phyloP scores from a whole-genome alignment of 2,888 invertebrate genomes.

The Drosophila mulleri region DNA sequence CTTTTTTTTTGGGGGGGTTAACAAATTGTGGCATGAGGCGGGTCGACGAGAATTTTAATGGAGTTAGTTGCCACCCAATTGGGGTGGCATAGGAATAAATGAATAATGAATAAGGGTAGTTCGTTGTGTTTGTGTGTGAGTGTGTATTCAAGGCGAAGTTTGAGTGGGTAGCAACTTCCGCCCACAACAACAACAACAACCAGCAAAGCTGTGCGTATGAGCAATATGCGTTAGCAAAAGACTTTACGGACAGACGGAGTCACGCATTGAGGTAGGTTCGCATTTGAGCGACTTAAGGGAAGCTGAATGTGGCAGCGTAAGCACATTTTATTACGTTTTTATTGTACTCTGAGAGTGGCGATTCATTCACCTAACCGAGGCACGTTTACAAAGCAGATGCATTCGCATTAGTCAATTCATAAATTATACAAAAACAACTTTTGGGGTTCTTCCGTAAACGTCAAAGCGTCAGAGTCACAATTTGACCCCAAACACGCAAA shows the following conservation, averaged over 20 bases:
- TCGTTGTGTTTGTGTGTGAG: neutral
- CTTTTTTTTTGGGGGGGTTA: slow-evolving; percentile 36
- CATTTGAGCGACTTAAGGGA: neutral
- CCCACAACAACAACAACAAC: slow-evolving; percentile 2
- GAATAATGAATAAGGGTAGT: slow-evolving; percentile 20
- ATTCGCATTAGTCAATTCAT: slow-evolving; percentile 30
- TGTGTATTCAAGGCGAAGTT: slow-evolving; percentile 21
- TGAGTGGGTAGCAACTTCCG: slow-evolving; percentile 36
- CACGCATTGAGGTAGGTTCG: slow-evolving; percentile 72
- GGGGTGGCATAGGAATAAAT: slow-evolving; percentile 35
- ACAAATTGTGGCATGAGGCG: slow-evolving; percentile 59
- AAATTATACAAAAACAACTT: slow-evolving; percentile 9
- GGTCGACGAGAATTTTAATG: slow-evolving; percentile 33
- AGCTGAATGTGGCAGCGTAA: neutral
- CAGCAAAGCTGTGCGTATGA: slow-evolving; percentile 51
- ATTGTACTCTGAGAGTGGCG: neutral
- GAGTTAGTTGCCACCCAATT: slow-evolving; percentile 23
- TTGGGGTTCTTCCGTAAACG: slow-evolving; percentile 64
- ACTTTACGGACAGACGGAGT: slow-evolving; percentile 36
- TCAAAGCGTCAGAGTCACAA: slow-evolving; percentile 42
- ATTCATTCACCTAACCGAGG: neutral
- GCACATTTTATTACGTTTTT: neutral
- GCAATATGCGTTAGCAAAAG: slow-evolving; percentile 52
- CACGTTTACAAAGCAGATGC: slow-evolving; percentile 36
- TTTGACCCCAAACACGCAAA: slow-evolving; percentile 47